Percentiles rank a stretch among this genome's conserved stretches.
phyloP scores from a whole-genome alignment of 1,140 invertebrate species.

The Pseudoatta argentina region DNA sequence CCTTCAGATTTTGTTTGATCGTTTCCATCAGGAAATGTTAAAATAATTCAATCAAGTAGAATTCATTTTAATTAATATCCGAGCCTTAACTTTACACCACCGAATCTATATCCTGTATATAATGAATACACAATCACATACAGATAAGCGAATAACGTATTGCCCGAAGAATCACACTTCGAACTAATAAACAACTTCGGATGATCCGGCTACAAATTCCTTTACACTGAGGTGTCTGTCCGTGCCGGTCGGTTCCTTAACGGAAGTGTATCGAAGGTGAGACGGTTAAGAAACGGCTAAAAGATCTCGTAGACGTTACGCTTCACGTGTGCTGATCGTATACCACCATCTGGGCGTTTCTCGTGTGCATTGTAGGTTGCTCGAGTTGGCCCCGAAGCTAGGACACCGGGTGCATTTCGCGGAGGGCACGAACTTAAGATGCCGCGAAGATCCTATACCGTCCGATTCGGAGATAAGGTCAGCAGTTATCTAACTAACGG shows the following conservation, averaged over 20 bases:
- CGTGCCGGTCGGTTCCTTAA: not conserved
- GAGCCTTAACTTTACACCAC: not conserved
- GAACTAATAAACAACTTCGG: slow-evolving; percentile 27
- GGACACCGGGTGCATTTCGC: slow-evolving; percentile 85
- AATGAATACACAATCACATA: slow-evolving; percentile 20
- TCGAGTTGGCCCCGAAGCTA: slow-evolving; percentile 83
- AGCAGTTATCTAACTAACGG: slow-evolving; percentile 67
- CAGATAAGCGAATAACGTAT: slow-evolving; percentile 16
- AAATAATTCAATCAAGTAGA: not conserved
- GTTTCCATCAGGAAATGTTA: not conserved
- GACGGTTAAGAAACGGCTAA: not conserved
- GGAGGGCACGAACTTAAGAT: slow-evolving; percentile 85
- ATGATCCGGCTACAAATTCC: not conserved
- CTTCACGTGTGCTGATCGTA: slow-evolving; percentile 28
- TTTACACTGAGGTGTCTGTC: slow-evolving; percentile 18
- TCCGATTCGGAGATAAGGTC: slow-evolving; percentile 82
- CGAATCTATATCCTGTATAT: not conserved
- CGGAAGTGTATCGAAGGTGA: slow-evolving; percentile 8
- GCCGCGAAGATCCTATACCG: slow-evolving; percentile 83
- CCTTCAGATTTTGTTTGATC: not conserved
- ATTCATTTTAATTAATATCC: not conserved
- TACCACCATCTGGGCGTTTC: slow-evolving; percentile 76
- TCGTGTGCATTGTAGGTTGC: slow-evolving; percentile 86
- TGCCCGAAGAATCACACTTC: slow-evolving; percentile 4
- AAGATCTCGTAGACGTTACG: not conserved